Conservation (phyloP, 1,140 invertebrate genomes). For the Bombus impatiens region DNA sequence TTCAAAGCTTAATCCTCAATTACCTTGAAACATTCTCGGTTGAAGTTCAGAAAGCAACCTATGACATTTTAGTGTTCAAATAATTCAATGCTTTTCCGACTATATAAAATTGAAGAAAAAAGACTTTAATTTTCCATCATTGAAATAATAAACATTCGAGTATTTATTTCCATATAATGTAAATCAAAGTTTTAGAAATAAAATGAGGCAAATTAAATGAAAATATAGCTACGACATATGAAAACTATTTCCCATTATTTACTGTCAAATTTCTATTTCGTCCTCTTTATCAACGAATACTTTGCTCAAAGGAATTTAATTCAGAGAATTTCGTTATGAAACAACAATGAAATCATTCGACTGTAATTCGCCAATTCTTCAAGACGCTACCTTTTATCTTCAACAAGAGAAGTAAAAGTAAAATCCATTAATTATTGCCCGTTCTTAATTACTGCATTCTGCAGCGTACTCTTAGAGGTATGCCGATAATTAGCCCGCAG, state of each 20-base stretch:
- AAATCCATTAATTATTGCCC: slow-evolving; percentile 8
- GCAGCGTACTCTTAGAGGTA: background rate
- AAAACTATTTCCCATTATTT: background rate
- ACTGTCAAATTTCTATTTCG: too few species aligned
- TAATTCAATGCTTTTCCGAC: background rate
- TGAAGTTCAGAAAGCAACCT: background rate
- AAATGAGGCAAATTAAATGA: background rate
- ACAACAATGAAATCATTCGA: background rate
- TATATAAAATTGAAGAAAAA: background rate
- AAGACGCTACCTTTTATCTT: background rate
- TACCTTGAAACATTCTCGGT: background rate
- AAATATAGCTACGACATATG: background rate
- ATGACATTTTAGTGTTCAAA: background rate
- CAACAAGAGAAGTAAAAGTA: background rate
- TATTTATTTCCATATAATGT: background rate
- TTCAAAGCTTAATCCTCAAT: background rate
- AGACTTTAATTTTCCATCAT: background rate
- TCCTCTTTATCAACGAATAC: background rate
- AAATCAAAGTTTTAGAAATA: background rate
- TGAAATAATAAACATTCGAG: background rate
- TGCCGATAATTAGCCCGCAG: slow-evolving; percentile 25
- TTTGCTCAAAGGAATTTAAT: background rate
- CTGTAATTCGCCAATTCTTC: background rate
- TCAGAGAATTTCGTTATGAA: background rate
- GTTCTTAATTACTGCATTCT: slow-evolving; percentile 26